These are phyloP conservation scores for Lobophora halterata DNA, from an alignment of 2,888 invertebrate species.

Conservation along the genomic window DNA sequence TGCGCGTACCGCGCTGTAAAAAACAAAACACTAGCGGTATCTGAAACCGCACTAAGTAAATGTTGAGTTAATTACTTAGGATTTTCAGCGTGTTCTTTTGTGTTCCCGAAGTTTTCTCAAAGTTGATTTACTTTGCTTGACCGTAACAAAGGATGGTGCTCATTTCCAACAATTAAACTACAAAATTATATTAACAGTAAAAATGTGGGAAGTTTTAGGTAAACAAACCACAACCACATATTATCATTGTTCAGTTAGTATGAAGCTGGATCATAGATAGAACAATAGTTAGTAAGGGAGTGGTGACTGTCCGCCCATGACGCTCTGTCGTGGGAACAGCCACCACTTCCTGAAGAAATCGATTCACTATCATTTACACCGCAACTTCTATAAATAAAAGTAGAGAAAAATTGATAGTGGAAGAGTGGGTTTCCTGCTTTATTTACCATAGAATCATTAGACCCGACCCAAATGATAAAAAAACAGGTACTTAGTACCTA, in stretches of 20 bases:
- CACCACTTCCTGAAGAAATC: constrained; percentile 42
- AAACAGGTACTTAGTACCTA: too few relatives aligned
- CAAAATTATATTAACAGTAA: constrained; percentile 13
- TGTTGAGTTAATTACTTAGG: too few relatives aligned
- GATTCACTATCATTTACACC: constrained; percentile 34
- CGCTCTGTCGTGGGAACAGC: constrained; percentile 40
- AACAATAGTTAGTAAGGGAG: constrained; percentile 22
- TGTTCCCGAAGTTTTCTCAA: constrained; percentile 3
- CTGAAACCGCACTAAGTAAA: too few relatives aligned
- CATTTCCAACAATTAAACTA: constrained; percentile 14
- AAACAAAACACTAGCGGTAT: too few relatives aligned
- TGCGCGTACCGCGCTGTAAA: too few relatives aligned
- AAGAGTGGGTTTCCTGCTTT: too few relatives aligned
- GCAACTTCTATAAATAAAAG: too few relatives aligned
- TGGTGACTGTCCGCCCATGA: constrained; percentile 45
- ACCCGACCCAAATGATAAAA: too few relatives aligned
- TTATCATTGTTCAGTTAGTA: background rate
- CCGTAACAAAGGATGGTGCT: constrained; percentile 1
- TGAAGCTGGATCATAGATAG: constrained; percentile 14
- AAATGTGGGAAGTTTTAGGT: constrained; percentile 18
- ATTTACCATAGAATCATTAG: too few relatives aligned
- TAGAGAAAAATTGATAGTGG: too few relatives aligned
- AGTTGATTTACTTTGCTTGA: constrained; percentile 6
- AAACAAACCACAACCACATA: constrained; percentile 13
- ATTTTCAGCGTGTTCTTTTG: too few relatives aligned